Conservation (phyloP, 2,113 vertebrate species). For the Rhegmatorhina hoffmannsi region DNA sequence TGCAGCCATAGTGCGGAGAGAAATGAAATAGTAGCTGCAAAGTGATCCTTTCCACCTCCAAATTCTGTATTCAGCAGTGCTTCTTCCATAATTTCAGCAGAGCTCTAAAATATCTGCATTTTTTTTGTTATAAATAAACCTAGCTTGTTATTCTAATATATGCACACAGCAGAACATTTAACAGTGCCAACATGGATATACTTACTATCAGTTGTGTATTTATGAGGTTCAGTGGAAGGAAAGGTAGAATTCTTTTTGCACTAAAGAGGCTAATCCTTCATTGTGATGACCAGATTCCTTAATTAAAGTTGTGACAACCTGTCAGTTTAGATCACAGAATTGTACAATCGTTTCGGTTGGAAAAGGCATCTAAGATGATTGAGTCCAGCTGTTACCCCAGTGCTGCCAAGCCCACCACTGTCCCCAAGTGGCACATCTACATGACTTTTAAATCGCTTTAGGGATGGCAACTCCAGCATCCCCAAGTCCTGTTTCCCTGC, state of each 20-base stretch:
- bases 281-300: background rate
- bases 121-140: slow-evolving; percentile 41
- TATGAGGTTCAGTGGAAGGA: background rate
- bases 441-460: background rate
- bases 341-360: background rate
- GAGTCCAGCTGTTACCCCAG: background rate
- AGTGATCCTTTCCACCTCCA: slow-evolving; percentile 9
- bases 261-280: background rate
- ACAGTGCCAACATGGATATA: background rate
- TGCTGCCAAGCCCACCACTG: background rate
- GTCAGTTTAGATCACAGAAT: background rate
- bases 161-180: slow-evolving; percentile 9
- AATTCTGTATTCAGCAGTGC: slow-evolving; percentile 16
- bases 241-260: background rate
- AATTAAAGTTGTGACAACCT: background rate
- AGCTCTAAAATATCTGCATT: background rate
- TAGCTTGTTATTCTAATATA: slow-evolving; percentile 13
- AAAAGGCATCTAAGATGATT: background rate
- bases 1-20: background rate
- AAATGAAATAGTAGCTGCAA: slow-evolving; percentile 38
- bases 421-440: background rate
- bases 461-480: background rate
- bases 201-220: background rate
- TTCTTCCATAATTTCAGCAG: slow-evolving; percentile 18
- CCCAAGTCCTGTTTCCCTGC: background rate